phyloP scores from a whole-genome alignment of 1,140 invertebrate genomes.

The Drosophila albomicans region DNA sequence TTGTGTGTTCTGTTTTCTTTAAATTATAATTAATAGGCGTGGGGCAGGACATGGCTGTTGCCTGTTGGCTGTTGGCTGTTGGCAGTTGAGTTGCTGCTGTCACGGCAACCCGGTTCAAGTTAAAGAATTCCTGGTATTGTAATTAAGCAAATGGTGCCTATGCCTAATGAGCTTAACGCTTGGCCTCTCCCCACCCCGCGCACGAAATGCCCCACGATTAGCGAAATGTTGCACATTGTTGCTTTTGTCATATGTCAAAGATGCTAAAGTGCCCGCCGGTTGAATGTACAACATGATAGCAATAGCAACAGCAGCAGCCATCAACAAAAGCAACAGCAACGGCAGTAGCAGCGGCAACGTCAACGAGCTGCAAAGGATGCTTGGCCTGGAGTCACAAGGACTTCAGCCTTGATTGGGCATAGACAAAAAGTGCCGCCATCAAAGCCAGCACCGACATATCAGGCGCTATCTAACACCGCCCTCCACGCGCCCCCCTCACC shows the following conservation, averaged over 20 bases:
- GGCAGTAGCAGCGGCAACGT: not conserved
- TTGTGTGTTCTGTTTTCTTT: conserved; percentile 6
- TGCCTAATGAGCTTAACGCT: conserved; percentile 51
- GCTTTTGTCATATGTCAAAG: conserved; percentile 58
- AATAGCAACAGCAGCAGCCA: conserved; percentile 16
- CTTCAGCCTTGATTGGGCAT: conserved; percentile 66
- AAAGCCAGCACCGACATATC: conserved; percentile 57
- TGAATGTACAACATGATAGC: conserved; percentile 40
- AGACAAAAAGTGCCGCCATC: conserved; percentile 77
- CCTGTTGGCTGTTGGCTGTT: too few relatives aligned
- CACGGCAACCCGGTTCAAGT: conserved; percentile 17
- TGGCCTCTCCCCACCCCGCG: not conserved
- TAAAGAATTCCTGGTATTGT: conserved; percentile 31
- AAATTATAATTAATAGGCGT: conserved; percentile 39
- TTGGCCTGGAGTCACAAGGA: conserved; percentile 40
- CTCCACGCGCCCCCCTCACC: not conserved
- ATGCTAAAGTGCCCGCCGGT: conserved; percentile 47
- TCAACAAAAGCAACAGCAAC: conserved; percentile 2
- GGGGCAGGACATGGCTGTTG: too few relatives aligned
- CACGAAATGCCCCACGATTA: not conserved
- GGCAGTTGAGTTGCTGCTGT: conserved; percentile 4
- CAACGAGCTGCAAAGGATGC: conserved; percentile 32
- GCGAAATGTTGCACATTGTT: conserved; percentile 42
- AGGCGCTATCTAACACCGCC: conserved; percentile 58
- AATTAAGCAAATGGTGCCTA: conserved; percentile 43